A percentile compares a stretch with the other conserved stretches of the same genome.
Conservation (phyloP, 2,888 invertebrate species). For the Scelioninae gen. 1 region DNA sequence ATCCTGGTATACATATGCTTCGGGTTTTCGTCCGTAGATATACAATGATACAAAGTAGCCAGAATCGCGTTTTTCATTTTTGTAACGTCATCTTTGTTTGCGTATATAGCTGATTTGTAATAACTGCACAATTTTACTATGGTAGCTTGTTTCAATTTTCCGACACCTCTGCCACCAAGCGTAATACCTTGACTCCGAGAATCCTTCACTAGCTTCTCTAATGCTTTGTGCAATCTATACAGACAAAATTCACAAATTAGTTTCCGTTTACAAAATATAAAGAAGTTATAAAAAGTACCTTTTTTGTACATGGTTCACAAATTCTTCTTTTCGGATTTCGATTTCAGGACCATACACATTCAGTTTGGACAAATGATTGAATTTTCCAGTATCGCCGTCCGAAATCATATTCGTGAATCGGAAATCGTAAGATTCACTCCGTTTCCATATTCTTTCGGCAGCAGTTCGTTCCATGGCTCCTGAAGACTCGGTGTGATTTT, state of each 20-base stretch:
- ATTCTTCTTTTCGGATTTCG: slow-evolving; percentile 10
- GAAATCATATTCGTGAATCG: slow-evolving; percentile 14
- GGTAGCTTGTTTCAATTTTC: slow-evolving; percentile 2
- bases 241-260: neutral
- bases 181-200: slow-evolving; percentile 10
- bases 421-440: slow-evolving; percentile 8
- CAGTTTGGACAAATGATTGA: slow-evolving; percentile 12
- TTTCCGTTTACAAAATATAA: neutral
- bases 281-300: neutral
- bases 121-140: slow-evolving; percentile 14
- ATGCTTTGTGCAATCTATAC: slow-evolving; percentile 12
- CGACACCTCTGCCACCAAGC: slow-evolving; percentile 6
- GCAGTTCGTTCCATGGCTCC: slow-evolving; percentile 6
- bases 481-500: slow-evolving; percentile 9
- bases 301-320: slow-evolving; percentile 14
- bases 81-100: slow-evolving; percentile 5
- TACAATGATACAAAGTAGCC: slow-evolving; percentile 7
- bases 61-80: slow-evolving; percentile 7
- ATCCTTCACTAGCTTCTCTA: slow-evolving; percentile 13
- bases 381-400: slow-evolving; percentile 1
- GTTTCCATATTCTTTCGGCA: slow-evolving; percentile 23
- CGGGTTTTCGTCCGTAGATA: slow-evolving; percentile 13
- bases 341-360: slow-evolving; percentile 12
- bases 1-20: slow-evolving; percentile 7
- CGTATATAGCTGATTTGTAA: slow-evolving; percentile 9